A percentile compares a stretch with the other conserved stretches of the same genome.
Conservation (phyloP, 2,888 invertebrate genomes). For the Taphrorychus bicolor region DNA sequence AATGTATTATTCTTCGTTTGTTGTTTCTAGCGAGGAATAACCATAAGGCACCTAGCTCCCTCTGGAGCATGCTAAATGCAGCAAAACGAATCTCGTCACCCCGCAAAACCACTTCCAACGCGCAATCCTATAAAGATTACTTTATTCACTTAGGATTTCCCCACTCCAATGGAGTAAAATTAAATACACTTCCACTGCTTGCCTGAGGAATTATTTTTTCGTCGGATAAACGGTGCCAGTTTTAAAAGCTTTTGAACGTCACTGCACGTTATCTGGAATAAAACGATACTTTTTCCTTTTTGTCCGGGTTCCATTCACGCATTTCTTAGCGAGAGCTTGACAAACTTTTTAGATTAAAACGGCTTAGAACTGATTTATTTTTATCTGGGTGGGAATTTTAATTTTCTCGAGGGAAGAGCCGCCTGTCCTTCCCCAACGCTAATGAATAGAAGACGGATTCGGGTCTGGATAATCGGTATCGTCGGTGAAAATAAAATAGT, state of each 20-base stretch:
- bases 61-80: too few species aligned
- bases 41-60: too few species aligned
- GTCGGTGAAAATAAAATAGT: not conserved
- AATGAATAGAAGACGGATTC: constrained; percentile 15
- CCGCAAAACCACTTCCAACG: not conserved
- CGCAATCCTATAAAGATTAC: not conserved
- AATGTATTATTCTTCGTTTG: too few species aligned
- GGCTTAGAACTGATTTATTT: constrained; percentile 24
- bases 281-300: constrained; percentile 10
- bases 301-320: constrained; percentile 17
- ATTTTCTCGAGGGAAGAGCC: constrained; percentile 17
- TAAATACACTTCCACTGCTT: constrained; percentile 1
- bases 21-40: too few species aligned
- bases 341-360: constrained; percentile 27
- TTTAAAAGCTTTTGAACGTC: constrained; percentile 6
- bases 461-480: not conserved
- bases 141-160: not conserved
- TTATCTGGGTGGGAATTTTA: constrained; percentile 27
- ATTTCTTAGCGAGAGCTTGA: constrained; percentile 21
- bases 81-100: not conserved
- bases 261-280: constrained; percentile 1
- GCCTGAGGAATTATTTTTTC: not conserved
- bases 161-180: not conserved
- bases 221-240: not conserved
- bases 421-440: constrained; percentile 3